Base-by-base conservation (phyloP, 1,140 invertebrate genomes). In the Sycophila sp. region DNA sequence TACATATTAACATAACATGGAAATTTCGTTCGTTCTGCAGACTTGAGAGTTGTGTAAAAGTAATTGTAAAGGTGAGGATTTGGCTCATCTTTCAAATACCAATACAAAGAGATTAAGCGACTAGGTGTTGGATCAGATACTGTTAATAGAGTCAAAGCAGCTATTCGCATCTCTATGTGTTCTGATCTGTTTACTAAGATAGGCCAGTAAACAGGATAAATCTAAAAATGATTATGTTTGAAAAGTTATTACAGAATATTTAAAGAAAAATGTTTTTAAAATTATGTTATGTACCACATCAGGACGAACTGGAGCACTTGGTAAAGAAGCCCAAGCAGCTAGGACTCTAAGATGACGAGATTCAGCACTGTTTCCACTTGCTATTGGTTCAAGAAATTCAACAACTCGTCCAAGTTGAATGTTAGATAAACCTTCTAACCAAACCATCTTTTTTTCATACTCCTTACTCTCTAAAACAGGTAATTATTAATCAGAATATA, bases 1-100 rank as follows among this genome's bases (percentile, higher is more conserved):
- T 84, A 90, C 90, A 91, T 80, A 64, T 88, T 82, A 55, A 83
- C 81, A 73, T 89, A 90, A 76, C 90, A 91, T 1, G 90, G 90
- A 77, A 88, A 89, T 1, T 89, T 90, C 0, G 90, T 91, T 22
- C 87, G 86, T 59, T 91, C 88, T 73, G 92, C 82, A 49, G 90
- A 92, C 59, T 91, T 91, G 19, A 93, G 82, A 6, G 91, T 92
- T 0, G 91, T 91, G 69, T 91, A 91, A 86, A 91, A 93, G 77
- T 90, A 93, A 76, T 92, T 89, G 68, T 91, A 91, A 51, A 93
- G 81, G 75, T 92, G 91, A 19, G 86, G 84, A 77, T 87, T 87
- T 1, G 86, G 86, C 72, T 91, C 91, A 4, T 82, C 86, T 75
- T 88, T 86, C 77, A 93, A 91, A 72, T 90, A 91, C 79, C 90